A percentile compares a stretch with the other conserved stretches of the same genome.
Conservation (phyloP, 1,140 invertebrate genomes). For the Ptiloglossa arizonensis region DNA sequence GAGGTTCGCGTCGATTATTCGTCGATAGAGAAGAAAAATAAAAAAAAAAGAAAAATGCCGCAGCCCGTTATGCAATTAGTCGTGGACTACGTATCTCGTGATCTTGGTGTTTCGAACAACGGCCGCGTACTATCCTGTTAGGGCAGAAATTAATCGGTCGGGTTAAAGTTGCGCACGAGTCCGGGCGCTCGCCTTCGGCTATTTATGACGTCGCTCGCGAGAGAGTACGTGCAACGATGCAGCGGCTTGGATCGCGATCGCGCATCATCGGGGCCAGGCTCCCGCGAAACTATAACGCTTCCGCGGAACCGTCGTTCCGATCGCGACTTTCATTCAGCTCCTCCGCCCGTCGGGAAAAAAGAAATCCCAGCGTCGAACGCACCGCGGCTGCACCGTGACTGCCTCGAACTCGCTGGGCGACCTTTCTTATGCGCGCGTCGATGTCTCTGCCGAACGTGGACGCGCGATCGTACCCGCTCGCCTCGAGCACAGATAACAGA, state of each 20-base stretch:
- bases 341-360: conserved; percentile 43
- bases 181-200: not conserved
- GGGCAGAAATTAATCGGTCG: conserved; percentile 40
- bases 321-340: conserved; percentile 51
- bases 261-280: not conserved
- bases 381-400: conserved; percentile 11
- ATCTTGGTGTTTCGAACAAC: conserved; percentile 1
- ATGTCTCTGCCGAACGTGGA: conserved; percentile 41
- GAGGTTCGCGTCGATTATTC: not conserved
- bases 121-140: conserved; percentile 24
- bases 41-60: not conserved
- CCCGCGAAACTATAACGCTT: not conserved
- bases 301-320: conserved; percentile 18
- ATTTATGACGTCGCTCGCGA: conserved; percentile 13
- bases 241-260: conserved; percentile 12
- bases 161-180: conserved; percentile 28
- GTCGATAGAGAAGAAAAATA: no score
- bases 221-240: conserved; percentile 23
- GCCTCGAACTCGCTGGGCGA: conserved; percentile 48
- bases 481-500: no score
- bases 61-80: conserved; percentile 38
- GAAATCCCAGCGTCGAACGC: conserved; percentile 44
- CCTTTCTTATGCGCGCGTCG: conserved; percentile 50
- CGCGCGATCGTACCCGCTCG: no score
- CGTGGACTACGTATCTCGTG: not conserved